These are phyloP conservation scores for Melinaea marsaeus DNA, from an alignment of 2,888 invertebrate species.

Conservation along the genomic window DNA sequence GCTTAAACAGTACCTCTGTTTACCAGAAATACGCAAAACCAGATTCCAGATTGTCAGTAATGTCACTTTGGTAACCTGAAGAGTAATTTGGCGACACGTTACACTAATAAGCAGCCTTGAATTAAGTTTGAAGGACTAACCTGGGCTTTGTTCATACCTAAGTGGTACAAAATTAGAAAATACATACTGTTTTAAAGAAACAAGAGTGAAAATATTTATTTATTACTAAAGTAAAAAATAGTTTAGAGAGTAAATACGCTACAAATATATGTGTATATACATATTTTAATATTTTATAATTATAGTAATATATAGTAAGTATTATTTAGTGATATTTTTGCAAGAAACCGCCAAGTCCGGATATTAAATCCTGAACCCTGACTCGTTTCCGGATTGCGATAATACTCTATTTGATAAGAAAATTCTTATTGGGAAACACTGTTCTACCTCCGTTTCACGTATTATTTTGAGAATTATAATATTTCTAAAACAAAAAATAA, in stretches of 20 bases:
- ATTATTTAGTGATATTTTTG: neutral
- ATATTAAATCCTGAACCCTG: slow-evolving; percentile 17
- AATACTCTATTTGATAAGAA: slow-evolving; percentile 1
- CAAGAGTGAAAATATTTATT: too few species aligned
- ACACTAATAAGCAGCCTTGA: slow-evolving; percentile 1
- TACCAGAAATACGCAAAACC: too few species aligned
- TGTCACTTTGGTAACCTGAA: neutral
- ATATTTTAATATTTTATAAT: too few species aligned
- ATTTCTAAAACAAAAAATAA: too few species aligned
- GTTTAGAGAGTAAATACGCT: too few species aligned
- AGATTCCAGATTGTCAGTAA: neutral
- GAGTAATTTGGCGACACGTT: neutral
- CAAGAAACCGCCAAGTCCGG: slow-evolving; percentile 5
- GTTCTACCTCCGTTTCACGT: neutral
- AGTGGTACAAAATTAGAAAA: neutral
- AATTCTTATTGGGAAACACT: neutral
- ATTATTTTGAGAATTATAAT: neutral
- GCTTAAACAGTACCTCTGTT: too few species aligned
- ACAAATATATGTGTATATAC: too few species aligned
- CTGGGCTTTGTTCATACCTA: neutral
- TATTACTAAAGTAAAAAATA: too few species aligned
- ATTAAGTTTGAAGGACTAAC: slow-evolving; percentile 4
- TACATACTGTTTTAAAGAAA: neutral
- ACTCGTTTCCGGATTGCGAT: slow-evolving; percentile 1
- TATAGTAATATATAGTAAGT: too few species aligned